Conservation (phyloP, 2,113 vertebrate species). For the Cottus gobio region DNA sequence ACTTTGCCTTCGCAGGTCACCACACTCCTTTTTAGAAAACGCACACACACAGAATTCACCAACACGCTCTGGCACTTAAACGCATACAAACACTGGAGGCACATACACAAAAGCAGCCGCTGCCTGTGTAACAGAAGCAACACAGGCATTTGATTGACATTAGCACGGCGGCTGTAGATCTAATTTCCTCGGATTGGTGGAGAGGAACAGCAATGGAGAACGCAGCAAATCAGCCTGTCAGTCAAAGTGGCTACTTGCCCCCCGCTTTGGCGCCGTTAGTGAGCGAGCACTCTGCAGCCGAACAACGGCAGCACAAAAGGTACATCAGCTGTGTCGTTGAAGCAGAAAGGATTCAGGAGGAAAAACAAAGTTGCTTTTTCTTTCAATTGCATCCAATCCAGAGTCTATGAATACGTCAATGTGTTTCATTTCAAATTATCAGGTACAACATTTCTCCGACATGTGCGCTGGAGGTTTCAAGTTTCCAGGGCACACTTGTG, state of each 20-base stretch:
- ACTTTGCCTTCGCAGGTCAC: slow-evolving; percentile 57
- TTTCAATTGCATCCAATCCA: background rate
- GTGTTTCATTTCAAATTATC: background rate
- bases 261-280: slow-evolving; percentile 3
- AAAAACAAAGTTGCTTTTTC: background rate
- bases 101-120: slow-evolving; percentile 35
- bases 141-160: slow-evolving; percentile 72
- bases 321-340: slow-evolving; percentile 40
- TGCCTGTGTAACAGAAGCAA: slow-evolving; percentile 37
- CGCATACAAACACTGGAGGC: slow-evolving; percentile 25
- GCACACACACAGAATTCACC: slow-evolving; percentile 22
- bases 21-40: slow-evolving; percentile 28
- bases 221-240: slow-evolving; percentile 72
- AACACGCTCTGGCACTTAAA: slow-evolving; percentile 40
- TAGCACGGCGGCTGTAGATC: slow-evolving; percentile 67
- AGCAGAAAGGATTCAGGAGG: slow-evolving; percentile 51
- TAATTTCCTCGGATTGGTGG: slow-evolving; percentile 72
- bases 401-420: background rate
- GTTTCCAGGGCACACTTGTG: background rate
- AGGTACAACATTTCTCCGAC: background rate
- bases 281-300: slow-evolving; percentile 1
- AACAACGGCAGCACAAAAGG: slow-evolving; percentile 49
- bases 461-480: background rate
- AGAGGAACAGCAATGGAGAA: slow-evolving; percentile 73
- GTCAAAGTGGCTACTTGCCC: slow-evolving; percentile 66